Base-by-base conservation (phyloP, 2,113 vertebrate species). In the Tiliqua scincoides region DNA sequence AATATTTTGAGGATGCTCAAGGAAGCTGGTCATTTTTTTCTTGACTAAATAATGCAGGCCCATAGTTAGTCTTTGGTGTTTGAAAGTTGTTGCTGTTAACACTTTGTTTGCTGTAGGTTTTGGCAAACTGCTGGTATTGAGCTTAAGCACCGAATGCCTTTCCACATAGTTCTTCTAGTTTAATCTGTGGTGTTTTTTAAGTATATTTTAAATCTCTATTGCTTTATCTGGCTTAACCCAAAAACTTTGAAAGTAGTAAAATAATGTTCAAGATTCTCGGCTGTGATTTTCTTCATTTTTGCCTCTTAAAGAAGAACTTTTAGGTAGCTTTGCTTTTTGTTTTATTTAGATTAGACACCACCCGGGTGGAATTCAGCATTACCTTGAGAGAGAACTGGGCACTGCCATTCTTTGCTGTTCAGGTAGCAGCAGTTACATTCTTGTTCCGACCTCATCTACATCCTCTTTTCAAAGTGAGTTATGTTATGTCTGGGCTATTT, bases 371-470 rank as follows among this genome's bases (percentile, higher is more conserved):
- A 94, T 99, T 99, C 93, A 99, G 98, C 92, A 97, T 99, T 94
- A 98, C 99, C 11, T 96, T 99, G 82, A 96, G 99, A 93, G 99
- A 99, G 96, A 99, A 99, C 93, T 99, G 99, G 99, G 98, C 99
- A 2, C 89, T 99, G 79, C 99, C 99, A 0, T 99, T 99, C 96
- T 97, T 99, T 75, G 98, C 98, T 0, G 95, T 99, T 89, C 98
- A 99, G 92, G 96, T 98, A 85, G 95, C 98, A 32, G 96, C 98
- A 5, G 97, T 99, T 94, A 98, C 98, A 0, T 98, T 97, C 91
- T 98, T 98, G 59, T 95, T 99, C 48, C 94, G 97, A 87, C 95
- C 96, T 90, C 96, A 97, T 85, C 95, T 99, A 85, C 97, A 91
- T 43, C 92, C 96, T 63, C 67, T 96, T 76, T 97, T 97, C 91